Evolutionary conservation across 64 coral and sea anemone species (phyloP), one percentile per base, ranked within the genome.

Genomic region (Montipora cactus): DNA sequence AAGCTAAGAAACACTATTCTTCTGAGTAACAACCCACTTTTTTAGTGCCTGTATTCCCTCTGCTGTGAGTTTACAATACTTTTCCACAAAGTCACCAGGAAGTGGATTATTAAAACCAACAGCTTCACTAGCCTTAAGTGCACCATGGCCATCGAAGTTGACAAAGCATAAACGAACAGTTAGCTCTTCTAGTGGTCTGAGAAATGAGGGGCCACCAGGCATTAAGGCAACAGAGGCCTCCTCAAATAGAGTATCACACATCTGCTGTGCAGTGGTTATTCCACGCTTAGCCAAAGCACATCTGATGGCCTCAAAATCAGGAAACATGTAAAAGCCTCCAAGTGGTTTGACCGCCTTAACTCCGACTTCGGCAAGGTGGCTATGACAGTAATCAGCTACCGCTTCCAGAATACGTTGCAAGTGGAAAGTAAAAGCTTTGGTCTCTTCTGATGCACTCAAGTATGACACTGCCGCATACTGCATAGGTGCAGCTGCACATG

Each of bases 271-370:
- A 76, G 90, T 83, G 2, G 51, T 52, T 5, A 92, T 92, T 10
- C 89, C 90, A 74, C 90, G 49, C 22, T 84, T 92, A 44, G 47
- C 47, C 22, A 92, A 49, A 22, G 78, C 68, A 73, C 22, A 74
- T 47, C 79, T 92, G 64, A 92, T 58, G 1, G 74, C 72, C 74
- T 92, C 90, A 92, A 92, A 92, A 75, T 92, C 90, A 11, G 90
- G 90, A 16, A 81, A 84, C 80, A 92, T 92, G 67, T 84, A 92
- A 12, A 92, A 92, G 5, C 90, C 90, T 8, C 90, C 90, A 47
- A 52, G 18, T 64, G 90, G 80, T 74, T 92, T 92, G 44, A 83
- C 69, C 66, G 81, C 79, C 25, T 84, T 92, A 20, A 92, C 50
- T 45, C 90, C 90, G 59, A 92, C 67, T 49, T 57, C 51, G 14